Base-by-base conservation (phyloP, 2,888 invertebrate species). In the Volucella bombylans region DNA sequence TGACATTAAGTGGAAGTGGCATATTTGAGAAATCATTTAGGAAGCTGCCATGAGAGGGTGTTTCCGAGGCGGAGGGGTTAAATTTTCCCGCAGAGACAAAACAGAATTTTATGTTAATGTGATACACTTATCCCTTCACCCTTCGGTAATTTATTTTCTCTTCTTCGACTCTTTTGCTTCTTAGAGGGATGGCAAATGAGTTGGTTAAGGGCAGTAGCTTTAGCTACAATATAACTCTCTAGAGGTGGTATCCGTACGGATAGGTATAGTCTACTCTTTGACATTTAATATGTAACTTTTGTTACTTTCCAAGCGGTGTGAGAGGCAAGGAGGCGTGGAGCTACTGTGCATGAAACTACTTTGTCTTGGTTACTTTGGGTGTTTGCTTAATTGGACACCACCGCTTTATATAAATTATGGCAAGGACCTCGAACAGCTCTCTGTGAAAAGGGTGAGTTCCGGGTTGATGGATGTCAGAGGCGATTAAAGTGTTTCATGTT, bases 21-120 rank as follows among this genome's bases (percentile, higher is more conserved):
- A 88, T 87, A 88, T 88, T 88, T 88, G 87, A 87, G 86, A 88
- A 88, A 88, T 88, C 88, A 88, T 87, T 88, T 88, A 88, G 88
- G 87, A 87, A 57, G 78, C 87, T 82, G 76, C 82, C 54, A 72
- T 55, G 69, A 31, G 49, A 8, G 61, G 14, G 23, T 18, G 39
- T 11, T 31, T 31, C 10, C 23, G 14, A 54, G 39, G 54, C 23
- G 61, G 59, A 41, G 62, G 62, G 43, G 47, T 50, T 54, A 68
- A 82, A 82, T 86, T 82, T 86, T 69, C 86, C 86, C 82, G 86
- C 82, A 82, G 86, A 82, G 86, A 86, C 86, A 86, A 55, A 86
- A 65, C 77, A 82, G 86, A 78, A 78, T 77, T 82, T 86, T 86
- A 86, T 86, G 86, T 86, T 86, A 86, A 86, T 86, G 86, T 78